phyloP scores from a whole-genome alignment of 2,113 vertebrate species.

The Polypterus senegalus region DNA sequence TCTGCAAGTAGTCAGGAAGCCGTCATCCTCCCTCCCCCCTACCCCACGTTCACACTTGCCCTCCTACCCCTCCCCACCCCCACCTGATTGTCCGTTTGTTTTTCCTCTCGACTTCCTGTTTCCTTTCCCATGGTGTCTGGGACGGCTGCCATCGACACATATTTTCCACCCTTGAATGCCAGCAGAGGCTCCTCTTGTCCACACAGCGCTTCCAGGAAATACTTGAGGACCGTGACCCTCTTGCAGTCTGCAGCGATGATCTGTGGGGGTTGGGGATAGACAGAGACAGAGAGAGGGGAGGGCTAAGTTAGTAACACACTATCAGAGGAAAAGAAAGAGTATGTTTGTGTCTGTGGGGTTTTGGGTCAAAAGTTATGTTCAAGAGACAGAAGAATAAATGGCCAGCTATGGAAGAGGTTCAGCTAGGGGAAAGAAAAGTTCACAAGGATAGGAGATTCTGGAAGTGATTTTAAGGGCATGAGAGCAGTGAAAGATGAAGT shows the following conservation, averaged over 20 bases:
- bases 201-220: conserved; percentile 97
- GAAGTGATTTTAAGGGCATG: too few species aligned
- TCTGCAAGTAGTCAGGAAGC: too few species aligned
- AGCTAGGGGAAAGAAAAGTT: too few species aligned
- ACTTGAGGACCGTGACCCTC: conserved; percentile 94
- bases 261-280: conserved; percentile 41
- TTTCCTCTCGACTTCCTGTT: conserved; percentile 63
- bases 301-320: too few species aligned
- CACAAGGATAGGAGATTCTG: too few species aligned
- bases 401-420: too few species aligned
- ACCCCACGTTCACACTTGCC: background rate
- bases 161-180: conserved; percentile 97
- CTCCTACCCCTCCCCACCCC: conserved; percentile 17
- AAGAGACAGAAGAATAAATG: too few species aligned
- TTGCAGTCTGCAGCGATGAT: conserved; percentile 94
- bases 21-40: background rate
- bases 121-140: conserved; percentile 64
- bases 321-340: too few species aligned
- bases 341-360: too few species aligned
- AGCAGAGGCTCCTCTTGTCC: conserved; percentile 96
- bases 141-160: conserved; percentile 84
- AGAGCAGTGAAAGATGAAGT: too few species aligned
- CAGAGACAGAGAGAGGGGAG: background rate
- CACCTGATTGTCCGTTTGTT: conserved; percentile 95
- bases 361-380: too few species aligned